These are phyloP conservation scores for Thunnus maccoyii DNA, from an alignment of 2,113 vertebrate species.

Conservation along the genomic window DNA sequence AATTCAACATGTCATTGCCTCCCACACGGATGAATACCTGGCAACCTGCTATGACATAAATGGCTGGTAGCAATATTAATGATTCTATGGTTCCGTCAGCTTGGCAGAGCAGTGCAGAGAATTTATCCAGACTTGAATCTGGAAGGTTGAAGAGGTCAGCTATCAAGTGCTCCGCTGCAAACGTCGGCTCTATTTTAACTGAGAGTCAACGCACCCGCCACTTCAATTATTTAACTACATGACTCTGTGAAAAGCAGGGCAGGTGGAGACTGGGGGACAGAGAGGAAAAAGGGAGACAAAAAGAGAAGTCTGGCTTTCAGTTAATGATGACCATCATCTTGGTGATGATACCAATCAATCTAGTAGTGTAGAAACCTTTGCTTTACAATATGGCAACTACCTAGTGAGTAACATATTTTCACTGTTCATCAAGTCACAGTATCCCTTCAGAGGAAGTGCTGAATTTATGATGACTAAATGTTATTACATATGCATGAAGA, in stretches of 20 bases:
- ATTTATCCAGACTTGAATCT: conserved; percentile 58
- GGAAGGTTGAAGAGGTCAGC: conserved; percentile 72
- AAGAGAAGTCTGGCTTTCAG: conserved; percentile 16
- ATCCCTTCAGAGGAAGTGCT: conserved; percentile 45
- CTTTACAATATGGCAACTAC: background rate
- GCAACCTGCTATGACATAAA: conserved; percentile 41
- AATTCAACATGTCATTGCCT: conserved; percentile 42
- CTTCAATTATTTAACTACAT: conserved; percentile 71
- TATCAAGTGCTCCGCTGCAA: conserved; percentile 67
- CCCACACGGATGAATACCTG: conserved; percentile 34
- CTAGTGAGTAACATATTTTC: conserved; percentile 8
- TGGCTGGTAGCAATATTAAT: conserved; percentile 61
- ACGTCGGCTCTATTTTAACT: conserved; percentile 65
- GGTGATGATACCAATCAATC: conserved; percentile 10
- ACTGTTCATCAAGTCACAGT: conserved; percentile 33
- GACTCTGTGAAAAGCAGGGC: conserved; percentile 56
- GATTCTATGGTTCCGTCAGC: conserved; percentile 34
- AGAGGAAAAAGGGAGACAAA: background rate
- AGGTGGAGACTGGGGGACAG: conserved; percentile 34
- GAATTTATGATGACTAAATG: conserved; percentile 64
- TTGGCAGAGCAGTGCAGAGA: conserved; percentile 30
- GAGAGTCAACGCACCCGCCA: conserved; percentile 43
- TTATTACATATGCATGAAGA: conserved; percentile 68
- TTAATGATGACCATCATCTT: conserved; percentile 13
- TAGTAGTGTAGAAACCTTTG: conserved; percentile 2